Evolutionary conservation across 2,888 invertebrate genomes (phyloP).

Genomic region (Macrosoma leucophasiata): DNA sequence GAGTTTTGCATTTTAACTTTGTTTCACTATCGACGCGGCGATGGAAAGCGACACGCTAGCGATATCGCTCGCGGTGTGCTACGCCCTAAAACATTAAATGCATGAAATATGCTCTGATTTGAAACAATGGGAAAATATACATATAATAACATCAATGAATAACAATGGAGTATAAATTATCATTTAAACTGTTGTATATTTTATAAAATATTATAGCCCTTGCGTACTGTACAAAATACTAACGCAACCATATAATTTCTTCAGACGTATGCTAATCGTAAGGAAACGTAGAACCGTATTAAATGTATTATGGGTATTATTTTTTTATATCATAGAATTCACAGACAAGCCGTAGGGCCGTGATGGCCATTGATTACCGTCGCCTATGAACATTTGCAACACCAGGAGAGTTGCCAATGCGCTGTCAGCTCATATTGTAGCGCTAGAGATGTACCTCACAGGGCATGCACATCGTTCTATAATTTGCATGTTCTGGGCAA

Average conservation of each 20-base stretch:
- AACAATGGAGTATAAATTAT: slow-evolving; percentile 76
- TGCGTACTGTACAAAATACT: slow-evolving; percentile 51
- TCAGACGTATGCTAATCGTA: slow-evolving; percentile 39
- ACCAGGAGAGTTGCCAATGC: too few species aligned
- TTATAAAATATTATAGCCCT: slow-evolving; percentile 72
- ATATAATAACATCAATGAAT: slow-evolving; percentile 77
- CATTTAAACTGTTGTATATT: slow-evolving; percentile 75
- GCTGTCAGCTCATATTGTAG: too few species aligned
- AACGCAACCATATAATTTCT: slow-evolving; percentile 46
- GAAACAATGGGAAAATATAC: slow-evolving; percentile 76
- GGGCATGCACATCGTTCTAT: too few species aligned
- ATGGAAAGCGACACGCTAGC: slow-evolving; percentile 16
- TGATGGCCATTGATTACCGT: too few species aligned
- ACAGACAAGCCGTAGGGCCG: too few species aligned
- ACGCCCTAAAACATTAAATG: slow-evolving; percentile 65
- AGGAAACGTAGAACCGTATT: slow-evolving; percentile 10
- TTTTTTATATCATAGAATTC: too few species aligned
- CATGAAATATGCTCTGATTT: slow-evolving; percentile 76
- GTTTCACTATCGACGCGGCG: too few species aligned
- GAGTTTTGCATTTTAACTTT: too few species aligned
- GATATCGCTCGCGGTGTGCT: slow-evolving; percentile 34
- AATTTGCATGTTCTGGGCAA: too few species aligned
- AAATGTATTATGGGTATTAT: too few species aligned
- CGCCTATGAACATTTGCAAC: too few species aligned
- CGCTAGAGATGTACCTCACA: too few species aligned